phyloP scores from a whole-genome alignment of 2,113 vertebrate genomes.

The Peromyscus polionotus region DNA sequence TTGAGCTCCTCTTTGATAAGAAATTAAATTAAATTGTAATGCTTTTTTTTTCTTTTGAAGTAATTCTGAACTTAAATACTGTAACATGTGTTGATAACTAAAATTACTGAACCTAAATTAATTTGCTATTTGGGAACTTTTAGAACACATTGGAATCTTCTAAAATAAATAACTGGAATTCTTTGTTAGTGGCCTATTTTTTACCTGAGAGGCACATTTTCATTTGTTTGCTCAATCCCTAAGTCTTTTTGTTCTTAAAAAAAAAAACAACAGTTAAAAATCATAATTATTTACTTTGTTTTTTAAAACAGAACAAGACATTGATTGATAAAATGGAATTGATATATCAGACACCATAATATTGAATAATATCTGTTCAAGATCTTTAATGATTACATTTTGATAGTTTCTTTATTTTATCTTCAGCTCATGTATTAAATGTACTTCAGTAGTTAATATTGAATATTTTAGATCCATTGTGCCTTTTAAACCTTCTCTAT shows the following conservation, averaged over 20 bases:
- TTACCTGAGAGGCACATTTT: not conserved
- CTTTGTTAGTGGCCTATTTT: not conserved
- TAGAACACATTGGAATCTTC: not conserved
- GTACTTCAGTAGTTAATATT: not conserved
- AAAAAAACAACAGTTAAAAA: not conserved
- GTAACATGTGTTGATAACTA: not conserved
- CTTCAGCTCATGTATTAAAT: not conserved
- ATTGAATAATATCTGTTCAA: not conserved
- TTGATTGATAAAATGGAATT: slow-evolving; percentile 11
- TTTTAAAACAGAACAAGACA: not conserved
- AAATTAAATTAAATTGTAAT: not conserved
- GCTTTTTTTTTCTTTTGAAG: not conserved
- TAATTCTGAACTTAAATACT: not conserved
- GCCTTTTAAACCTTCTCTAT: not conserved
- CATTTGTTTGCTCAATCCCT: not conserved
- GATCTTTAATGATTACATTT: not conserved
- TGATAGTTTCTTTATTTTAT: not conserved
- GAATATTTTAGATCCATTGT: not conserved
- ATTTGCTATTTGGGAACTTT: not conserved
- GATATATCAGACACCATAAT: not conserved
- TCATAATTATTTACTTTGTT: not conserved
- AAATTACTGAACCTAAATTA: not conserved
- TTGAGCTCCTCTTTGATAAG: not conserved
- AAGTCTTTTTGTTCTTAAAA: not conserved
- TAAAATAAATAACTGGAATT: not conserved